Percentiles rank a stretch among this genome's conserved stretches.
These are phyloP conservation scores for Philhelius pedissequus DNA, from an alignment of 2,888 invertebrate species.

Conservation along the genomic window DNA sequence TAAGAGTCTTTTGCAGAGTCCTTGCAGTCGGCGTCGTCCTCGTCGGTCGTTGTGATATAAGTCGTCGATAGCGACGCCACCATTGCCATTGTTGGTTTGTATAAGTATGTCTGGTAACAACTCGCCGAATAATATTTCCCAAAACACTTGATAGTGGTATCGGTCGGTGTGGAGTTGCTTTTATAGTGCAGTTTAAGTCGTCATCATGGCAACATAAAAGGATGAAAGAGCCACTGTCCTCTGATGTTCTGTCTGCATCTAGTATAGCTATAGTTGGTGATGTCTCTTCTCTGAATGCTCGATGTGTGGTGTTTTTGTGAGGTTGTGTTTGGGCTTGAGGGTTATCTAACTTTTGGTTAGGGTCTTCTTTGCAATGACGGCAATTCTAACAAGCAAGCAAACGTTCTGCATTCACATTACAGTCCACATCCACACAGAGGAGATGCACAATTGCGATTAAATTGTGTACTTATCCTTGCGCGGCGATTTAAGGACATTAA, in stretches of 20 bases:
- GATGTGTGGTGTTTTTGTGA: background rate
- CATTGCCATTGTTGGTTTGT: background rate
- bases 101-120: background rate
- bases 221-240: constrained; percentile 19
- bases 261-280: background rate
- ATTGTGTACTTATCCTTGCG: constrained; percentile 65
- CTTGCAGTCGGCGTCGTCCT: background rate
- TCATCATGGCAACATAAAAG: constrained; percentile 32
- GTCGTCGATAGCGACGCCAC: background rate
- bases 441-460: constrained; percentile 64
- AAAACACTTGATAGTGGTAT: background rate
- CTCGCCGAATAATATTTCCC: background rate
- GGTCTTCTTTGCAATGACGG: background rate
- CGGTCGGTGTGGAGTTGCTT: background rate
- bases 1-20: background rate
- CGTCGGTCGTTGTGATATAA: background rate
- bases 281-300: background rate
- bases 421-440: background rate
- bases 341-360: constrained; percentile 1
- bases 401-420: background rate
- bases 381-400: background rate
- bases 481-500: constrained; percentile 64
- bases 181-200: constrained; percentile 21
- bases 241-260: background rate
- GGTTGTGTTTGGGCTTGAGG: background rate